Percentiles rank a stretch among this genome's conserved stretches.
Conservation (phyloP, 53 echinoderm and acorn worm species). For the Glandiceps talaboti region DNA sequence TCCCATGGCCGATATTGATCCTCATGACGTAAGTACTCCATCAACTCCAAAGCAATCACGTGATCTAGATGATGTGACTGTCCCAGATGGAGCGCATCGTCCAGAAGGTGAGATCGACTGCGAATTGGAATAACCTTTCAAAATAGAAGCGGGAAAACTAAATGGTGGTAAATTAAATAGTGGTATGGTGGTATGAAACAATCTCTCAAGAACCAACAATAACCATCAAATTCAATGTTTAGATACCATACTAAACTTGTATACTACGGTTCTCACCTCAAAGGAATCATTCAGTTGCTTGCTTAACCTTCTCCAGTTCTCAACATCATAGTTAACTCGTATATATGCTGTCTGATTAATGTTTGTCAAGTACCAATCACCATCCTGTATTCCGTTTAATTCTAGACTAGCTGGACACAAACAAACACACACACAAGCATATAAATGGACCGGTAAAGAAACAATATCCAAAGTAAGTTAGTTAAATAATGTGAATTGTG, state of each 20-base stretch:
- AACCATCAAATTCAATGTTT: too few species aligned
- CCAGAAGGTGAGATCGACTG: neutral
- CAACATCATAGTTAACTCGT: neutral
- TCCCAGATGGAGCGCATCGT: neutral
- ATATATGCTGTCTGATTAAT: neutral
- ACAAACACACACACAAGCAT: too few species aligned
- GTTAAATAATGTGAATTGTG: too few species aligned
- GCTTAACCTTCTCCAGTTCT: neutral
- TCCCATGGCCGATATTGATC: neutral
- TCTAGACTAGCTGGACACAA: neutral
- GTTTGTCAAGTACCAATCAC: neutral
- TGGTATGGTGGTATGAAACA: too few species aligned
- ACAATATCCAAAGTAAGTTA: too few species aligned
- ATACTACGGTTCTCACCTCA: too few species aligned
- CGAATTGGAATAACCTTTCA: neutral
- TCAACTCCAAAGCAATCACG: neutral
- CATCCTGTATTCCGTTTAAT: neutral
- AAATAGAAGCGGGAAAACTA: too few species aligned
- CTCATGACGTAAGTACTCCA: neutral
- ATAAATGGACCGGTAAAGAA: too few species aligned
- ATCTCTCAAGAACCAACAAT: too few species aligned
- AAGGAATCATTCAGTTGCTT: neutral
- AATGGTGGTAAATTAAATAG: too few species aligned
- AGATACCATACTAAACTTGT: too few species aligned
- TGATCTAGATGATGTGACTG: neutral